Conservation (phyloP, 2,888 invertebrate genomes). For the Eupithecia tripunctaria region DNA sequence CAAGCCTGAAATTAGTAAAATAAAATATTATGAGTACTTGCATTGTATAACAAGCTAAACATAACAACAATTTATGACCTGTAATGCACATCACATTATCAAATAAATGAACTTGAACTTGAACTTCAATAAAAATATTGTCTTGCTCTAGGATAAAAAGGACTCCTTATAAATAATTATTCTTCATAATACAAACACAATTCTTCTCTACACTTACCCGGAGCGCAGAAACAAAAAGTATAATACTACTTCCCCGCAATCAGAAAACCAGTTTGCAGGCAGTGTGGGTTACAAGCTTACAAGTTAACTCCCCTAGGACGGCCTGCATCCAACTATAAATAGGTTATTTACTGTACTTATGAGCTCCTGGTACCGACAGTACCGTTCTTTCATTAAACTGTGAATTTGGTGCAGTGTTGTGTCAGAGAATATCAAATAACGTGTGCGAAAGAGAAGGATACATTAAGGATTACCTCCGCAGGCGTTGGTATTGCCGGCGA, state of each 20-base stretch:
- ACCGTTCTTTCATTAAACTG: slow-evolving; percentile 35
- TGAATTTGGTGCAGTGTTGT: slow-evolving; percentile 13
- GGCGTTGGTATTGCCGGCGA: neutral
- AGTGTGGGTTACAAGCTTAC: neutral
- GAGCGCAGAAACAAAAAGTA: slow-evolving; percentile 1
- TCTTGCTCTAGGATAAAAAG: neutral
- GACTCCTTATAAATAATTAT: neutral
- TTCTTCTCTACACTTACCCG: neutral
- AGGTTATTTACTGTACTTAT: slow-evolving; percentile 44
- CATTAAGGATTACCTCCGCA: neutral
- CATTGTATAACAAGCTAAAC: no score
- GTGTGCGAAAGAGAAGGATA: neutral
- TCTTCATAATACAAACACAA: neutral
- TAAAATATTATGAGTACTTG: no score
- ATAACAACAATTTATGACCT: no score
- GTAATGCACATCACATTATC: no score
- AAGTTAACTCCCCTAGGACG: slow-evolving; percentile 18
- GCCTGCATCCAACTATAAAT: slow-evolving; percentile 41
- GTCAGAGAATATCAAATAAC: neutral
- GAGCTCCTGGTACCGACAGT: slow-evolving; percentile 50
- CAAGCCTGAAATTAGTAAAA: no score
- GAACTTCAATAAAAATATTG: no score
- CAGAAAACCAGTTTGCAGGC: slow-evolving; percentile 13
- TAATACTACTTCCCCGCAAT: slow-evolving; percentile 16
- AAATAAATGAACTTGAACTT: no score